Conservation (phyloP, 2,113 vertebrate genomes). For the Cebidichthys violaceus region DNA sequence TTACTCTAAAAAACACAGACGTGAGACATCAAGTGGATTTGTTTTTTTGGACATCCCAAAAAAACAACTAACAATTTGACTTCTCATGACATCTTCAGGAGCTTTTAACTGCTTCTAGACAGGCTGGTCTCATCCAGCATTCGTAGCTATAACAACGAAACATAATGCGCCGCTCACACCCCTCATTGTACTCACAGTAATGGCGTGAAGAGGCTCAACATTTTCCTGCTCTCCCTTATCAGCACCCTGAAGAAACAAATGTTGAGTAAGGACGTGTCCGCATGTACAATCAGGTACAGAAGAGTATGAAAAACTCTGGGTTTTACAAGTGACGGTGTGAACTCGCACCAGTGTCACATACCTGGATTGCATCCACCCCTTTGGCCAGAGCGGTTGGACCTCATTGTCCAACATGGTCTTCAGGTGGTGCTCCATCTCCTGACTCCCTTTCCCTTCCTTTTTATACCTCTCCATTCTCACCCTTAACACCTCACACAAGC, state of each 20-base stretch:
- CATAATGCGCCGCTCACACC: background rate
- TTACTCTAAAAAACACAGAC: slow-evolving; percentile 51
- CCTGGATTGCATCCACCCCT: slow-evolving; percentile 98
- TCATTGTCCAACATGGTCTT: slow-evolving; percentile 91
- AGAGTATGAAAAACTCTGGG: too few species aligned
- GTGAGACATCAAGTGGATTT: background rate
- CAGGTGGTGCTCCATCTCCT: slow-evolving; percentile 89
- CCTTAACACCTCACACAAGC: slow-evolving; percentile 88
- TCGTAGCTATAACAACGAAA: background rate
- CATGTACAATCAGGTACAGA: background rate
- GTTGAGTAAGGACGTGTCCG: background rate
- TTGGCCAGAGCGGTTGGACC: slow-evolving; percentile 95
- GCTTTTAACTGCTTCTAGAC: background rate
- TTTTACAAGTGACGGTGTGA: background rate
- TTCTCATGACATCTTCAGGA: background rate
- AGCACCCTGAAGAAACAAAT: slow-evolving; percentile 81
- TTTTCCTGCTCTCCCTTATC: slow-evolving; percentile 88
- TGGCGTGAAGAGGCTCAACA: slow-evolving; percentile 83
- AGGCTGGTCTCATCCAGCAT: background rate
- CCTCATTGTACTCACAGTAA: slow-evolving; percentile 84
- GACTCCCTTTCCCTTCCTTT: slow-evolving; percentile 82
- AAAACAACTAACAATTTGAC: background rate
- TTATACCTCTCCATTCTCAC: slow-evolving; percentile 87
- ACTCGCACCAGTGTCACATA: slow-evolving; percentile 54
- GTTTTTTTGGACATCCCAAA: background rate